Base-by-base conservation (phyloP, 2,797 vertebrate species). In the Columba guinea region DNA sequence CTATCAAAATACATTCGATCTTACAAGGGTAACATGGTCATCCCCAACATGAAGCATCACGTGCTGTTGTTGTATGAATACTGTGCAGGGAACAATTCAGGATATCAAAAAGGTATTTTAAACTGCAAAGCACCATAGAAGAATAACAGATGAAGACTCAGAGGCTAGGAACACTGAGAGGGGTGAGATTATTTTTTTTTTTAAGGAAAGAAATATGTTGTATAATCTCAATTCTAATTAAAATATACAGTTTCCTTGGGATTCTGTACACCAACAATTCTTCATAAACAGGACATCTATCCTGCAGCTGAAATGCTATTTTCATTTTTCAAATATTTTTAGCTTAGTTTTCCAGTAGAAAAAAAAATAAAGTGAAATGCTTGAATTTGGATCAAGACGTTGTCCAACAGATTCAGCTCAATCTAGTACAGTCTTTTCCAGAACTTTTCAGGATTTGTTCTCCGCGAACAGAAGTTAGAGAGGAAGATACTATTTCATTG, bases 161-260 rank as follows among this genome's bases (percentile, higher is more conserved):
- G 10, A 80, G 10, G 2, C 18, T 55, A 70, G 32, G 11, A 64
- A 63, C 10, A 41, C 6, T 79, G 17, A 44, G 44, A 44, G 44
- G 17, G 44, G 21, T 18, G 16, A 70, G 8, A 22, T 2, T 22
- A 10, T 19, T 41, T 37, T 64, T 39, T 39, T 39, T 39, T 48
- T 65, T n/a, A 58, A 58, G 22, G 52, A 48, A 62, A 70, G 11
- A 51, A 68, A 24, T 1, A 2, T 0, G 2, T 71, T 84, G 7
- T 34, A 18, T 60, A 64, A 28, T 41, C 18, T 28, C 24, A 35
- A 8, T 84, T 37, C 4, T 30, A 37, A 58, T 51, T 53, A 69
- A 84, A 79, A 49, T 6, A 68, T 52, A 18, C 0, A 0, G 4
- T 63, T 7, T 0, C 13, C 21, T 75, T 81, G 55, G 41, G 9